A percentile compares a stretch with the other conserved stretches of the same genome.
Evolutionary conservation across 2,797 vertebrate species (phyloP).

Genomic region (Cercopithecus hamlyni): DNA sequence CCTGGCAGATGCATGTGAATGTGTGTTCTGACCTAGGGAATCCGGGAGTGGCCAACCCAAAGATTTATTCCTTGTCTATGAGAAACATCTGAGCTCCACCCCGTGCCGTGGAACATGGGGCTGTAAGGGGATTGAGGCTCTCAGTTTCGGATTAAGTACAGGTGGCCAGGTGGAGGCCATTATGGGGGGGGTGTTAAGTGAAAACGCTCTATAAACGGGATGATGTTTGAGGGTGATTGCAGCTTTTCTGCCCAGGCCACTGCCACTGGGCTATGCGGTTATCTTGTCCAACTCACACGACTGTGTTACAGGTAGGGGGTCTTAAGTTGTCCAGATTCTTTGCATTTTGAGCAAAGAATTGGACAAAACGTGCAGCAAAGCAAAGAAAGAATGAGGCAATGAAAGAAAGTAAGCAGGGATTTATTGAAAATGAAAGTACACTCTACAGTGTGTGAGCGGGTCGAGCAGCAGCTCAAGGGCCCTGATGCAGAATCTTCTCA

Average conservation of each 20-base stretch:
- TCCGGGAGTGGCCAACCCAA: not conserved
- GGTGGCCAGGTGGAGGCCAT: not conserved
- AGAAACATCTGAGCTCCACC: not conserved
- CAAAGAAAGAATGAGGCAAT: not conserved
- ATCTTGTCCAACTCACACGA: not conserved
- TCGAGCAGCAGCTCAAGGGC: not conserved
- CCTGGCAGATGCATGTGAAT: not conserved
- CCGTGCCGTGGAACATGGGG: not conserved
- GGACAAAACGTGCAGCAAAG: not conserved
- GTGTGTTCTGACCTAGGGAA: not conserved
- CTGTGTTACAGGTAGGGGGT: not conserved
- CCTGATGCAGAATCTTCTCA: not conserved
- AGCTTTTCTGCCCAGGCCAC: not conserved
- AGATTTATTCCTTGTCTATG: not conserved
- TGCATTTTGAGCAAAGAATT: not conserved
- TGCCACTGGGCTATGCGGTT: not conserved
- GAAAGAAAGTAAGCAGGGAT: not conserved
- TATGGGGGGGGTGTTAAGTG: not conserved
- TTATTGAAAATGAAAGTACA: not conserved
- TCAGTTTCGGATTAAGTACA: not conserved
- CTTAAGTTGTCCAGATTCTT: not conserved
- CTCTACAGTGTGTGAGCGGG: accelerated
- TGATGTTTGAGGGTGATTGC: not conserved
- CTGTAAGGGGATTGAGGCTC: not conserved
- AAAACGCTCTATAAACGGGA: not conserved